Evolutionary conservation across 1,140 invertebrate genomes (phyloP).

Genomic region (Tribolium castaneum): DNA sequence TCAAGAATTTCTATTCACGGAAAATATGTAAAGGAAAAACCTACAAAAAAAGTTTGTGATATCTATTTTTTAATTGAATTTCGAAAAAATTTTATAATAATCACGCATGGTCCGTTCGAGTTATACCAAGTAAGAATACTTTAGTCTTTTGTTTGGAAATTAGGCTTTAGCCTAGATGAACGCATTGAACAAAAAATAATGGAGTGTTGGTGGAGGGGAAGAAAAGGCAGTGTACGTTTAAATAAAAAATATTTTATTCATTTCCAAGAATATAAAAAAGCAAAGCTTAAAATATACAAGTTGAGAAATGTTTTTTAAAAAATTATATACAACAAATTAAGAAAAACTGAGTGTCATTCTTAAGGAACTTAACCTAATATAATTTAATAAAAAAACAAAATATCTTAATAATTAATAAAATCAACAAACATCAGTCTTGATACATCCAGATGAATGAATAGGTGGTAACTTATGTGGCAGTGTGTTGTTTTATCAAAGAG

Average conservation of each 20-base stretch:
- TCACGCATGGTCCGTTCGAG: no score
- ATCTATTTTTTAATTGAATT: no score
- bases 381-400: slow-evolving; percentile 62
- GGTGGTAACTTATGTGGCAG: slow-evolving; percentile 63
- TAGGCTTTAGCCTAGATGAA: no score
- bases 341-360: slow-evolving; percentile 48
- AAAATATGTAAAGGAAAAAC: no score
- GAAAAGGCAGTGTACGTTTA: slow-evolving; percentile 7
- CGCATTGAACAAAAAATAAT: no score
- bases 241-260: slow-evolving; percentile 42
- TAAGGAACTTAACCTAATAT: slow-evolving; percentile 62
- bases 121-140: no score
- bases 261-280: slow-evolving; percentile 39
- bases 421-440: slow-evolving; percentile 64
- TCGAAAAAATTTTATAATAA: no score
- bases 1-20: no score
- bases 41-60: no score
- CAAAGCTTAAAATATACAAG: slow-evolving; percentile 35
- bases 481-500: slow-evolving; percentile 50
- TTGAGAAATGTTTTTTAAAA: slow-evolving; percentile 5
- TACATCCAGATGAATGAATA: slow-evolving; percentile 59
- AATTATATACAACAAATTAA: slow-evolving; percentile 47
- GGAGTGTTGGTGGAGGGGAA: background rate
- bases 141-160: no score
- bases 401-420: slow-evolving; percentile 62